Evolutionary conservation across 2,888 invertebrate species (phyloP).

Genomic region (Eutolmus rufibarbis): DNA sequence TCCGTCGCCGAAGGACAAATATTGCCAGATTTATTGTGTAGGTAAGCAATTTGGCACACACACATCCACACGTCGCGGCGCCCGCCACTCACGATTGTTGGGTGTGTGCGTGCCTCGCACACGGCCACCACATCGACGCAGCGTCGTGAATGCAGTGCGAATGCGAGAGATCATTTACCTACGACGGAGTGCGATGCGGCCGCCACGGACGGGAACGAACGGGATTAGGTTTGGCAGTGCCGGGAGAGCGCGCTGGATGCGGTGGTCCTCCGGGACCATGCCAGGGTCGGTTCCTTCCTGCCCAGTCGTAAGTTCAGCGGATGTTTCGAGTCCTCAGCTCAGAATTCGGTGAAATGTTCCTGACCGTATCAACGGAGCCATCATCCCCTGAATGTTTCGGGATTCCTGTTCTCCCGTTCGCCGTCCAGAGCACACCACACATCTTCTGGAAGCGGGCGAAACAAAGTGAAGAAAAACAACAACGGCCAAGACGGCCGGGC

Average conservation of each 20-base stretch:
- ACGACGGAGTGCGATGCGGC: neutral
- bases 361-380: neutral
- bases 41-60: neutral
- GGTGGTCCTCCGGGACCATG: neutral
- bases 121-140: neutral
- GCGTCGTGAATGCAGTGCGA: conserved; percentile 12
- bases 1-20: neutral
- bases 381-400: neutral
- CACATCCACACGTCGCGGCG: neutral
- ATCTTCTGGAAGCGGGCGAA: neutral
- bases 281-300: neutral
- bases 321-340: neutral
- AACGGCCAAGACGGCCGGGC: neutral
- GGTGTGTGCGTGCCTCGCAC: neutral
- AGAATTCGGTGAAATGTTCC: neutral
- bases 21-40: neutral
- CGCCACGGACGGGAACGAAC: neutral
- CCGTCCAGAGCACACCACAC: neutral
- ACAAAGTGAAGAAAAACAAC: neutral
- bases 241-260: neutral
- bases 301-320: neutral
- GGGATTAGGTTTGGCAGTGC: neutral
- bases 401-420: neutral
- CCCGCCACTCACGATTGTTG: neutral
- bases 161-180: conserved; percentile 31